These are phyloP conservation scores for Scaptomyza caliginosa DNA, from an alignment of 2,888 invertebrate species.

Conservation along the genomic window DNA sequence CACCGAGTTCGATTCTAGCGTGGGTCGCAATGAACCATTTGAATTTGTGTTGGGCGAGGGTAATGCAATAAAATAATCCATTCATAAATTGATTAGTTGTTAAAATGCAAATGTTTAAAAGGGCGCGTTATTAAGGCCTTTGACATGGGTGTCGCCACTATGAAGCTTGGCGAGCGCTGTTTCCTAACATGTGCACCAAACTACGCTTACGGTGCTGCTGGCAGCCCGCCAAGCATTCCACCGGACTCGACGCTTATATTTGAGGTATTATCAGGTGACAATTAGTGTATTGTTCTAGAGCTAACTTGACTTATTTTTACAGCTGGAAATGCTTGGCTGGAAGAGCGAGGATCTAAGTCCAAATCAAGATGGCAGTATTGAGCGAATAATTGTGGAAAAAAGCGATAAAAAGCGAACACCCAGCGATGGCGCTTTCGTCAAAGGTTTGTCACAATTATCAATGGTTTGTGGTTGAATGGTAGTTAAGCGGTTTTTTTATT, in stretches of 20 bases:
- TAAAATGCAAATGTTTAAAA: slow-evolving; percentile 73
- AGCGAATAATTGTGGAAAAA: slow-evolving; percentile 88
- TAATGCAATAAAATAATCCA: slow-evolving; percentile 73
- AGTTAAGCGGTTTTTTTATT: background rate
- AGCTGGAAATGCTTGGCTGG: slow-evolving; percentile 96
- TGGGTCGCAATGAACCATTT: slow-evolving; percentile 92
- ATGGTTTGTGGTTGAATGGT: slow-evolving; percentile 6
- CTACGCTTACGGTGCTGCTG: slow-evolving; percentile 94
- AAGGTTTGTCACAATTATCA: slow-evolving; percentile 86
- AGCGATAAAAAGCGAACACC: slow-evolving; percentile 91
- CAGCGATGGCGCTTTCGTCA: slow-evolving; percentile 92
- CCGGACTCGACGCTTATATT: slow-evolving; percentile 94
- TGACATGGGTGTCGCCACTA: slow-evolving; percentile 96
- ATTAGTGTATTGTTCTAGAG: background rate
- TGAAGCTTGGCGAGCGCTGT: slow-evolving; percentile 95
- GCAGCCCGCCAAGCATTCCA: slow-evolving; percentile 95
- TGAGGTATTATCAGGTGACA: slow-evolving; percentile 86
- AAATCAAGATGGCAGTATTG: slow-evolving; percentile 92
- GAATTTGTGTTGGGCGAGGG: slow-evolving; percentile 94
- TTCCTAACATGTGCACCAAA: slow-evolving; percentile 93
- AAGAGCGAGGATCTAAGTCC: slow-evolving; percentile 94
- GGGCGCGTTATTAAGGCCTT: slow-evolving; percentile 95
- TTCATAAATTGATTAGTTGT: background rate
- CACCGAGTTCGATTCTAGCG: slow-evolving; percentile 95
- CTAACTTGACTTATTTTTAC: slow-evolving; percentile 54